Conservation (phyloP, 2,113 vertebrate genomes). For the Typhlomys cinereus region DNA sequence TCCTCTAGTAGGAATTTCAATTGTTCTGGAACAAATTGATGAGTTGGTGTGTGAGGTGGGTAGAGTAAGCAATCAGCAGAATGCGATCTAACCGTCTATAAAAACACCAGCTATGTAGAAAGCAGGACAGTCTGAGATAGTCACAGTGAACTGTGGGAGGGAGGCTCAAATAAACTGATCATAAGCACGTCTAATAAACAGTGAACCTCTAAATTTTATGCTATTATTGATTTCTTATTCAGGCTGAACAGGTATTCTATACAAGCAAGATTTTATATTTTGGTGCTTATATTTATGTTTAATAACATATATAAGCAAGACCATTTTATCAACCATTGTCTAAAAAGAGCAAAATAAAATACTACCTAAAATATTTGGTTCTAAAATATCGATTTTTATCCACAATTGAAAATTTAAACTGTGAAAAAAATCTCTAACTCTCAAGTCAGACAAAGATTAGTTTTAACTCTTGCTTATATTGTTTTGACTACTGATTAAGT, state of each 20-base stretch:
- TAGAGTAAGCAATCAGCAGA: neutral
- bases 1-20: neutral
- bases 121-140: neutral
- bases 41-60: neutral
- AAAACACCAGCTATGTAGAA: neutral
- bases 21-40: neutral
- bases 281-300: neutral
- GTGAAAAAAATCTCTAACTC: neutral
- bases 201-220: neutral
- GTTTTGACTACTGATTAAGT: neutral
- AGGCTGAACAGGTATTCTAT: neutral
- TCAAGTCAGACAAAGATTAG: neutral
- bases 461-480: neutral
- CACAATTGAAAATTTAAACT: conserved; percentile 9
- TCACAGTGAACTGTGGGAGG: neutral
- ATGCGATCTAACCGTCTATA: neutral
- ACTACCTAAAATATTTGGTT: neutral
- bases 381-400: neutral
- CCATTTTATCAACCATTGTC: neutral
- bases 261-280: conserved; percentile 10
- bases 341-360: neutral
- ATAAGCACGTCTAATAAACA: neutral
- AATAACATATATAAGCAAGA: neutral
- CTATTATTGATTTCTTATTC: conserved; percentile 2
- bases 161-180: neutral